phyloP scores from a whole-genome alignment of 2,888 invertebrate species.

The Latrodectus hesperus region DNA sequence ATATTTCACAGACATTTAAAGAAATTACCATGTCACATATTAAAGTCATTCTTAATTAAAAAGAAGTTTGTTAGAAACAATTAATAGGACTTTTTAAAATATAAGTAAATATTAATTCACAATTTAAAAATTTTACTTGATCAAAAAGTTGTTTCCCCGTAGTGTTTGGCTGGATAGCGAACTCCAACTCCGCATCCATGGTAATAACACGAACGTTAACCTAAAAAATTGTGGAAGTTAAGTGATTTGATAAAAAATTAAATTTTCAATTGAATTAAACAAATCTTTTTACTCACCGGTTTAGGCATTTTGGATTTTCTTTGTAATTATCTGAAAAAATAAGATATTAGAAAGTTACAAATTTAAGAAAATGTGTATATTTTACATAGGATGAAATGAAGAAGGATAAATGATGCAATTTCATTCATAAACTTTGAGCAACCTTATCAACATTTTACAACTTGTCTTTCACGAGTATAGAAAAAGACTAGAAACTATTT shows the following conservation, averaged over 20 bases:
- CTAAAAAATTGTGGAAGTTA: conserved; percentile 76
- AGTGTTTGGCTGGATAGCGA: conserved; percentile 99
- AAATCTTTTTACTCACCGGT: conserved; percentile 46
- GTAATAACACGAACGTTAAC: conserved; percentile 99
- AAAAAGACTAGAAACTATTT: neutral
- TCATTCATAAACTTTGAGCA: conserved; percentile 41
- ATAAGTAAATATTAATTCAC: too few species aligned
- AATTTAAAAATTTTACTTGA: conserved; percentile 79
- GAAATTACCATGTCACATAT: too few species aligned
- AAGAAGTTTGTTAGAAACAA: too few species aligned
- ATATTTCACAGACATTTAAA: too few species aligned
- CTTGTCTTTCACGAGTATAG: conserved; percentile 35
- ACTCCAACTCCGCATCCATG: conserved; percentile 99
- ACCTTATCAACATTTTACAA: conserved; percentile 42
- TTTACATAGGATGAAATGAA: neutral
- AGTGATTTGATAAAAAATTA: neutral
- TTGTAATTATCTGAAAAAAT: conserved; percentile 27
- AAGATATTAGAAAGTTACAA: too few species aligned
- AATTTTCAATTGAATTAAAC: neutral
- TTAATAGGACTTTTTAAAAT: too few species aligned
- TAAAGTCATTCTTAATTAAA: too few species aligned
- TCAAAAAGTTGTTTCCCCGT: conserved; percentile 99
- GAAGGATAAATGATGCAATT: neutral
- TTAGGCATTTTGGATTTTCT: conserved; percentile 70
- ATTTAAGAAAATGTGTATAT: too few species aligned